Base-by-base conservation (phyloP, 2,888 invertebrate species). In the Drosophila macrospina region DNA sequence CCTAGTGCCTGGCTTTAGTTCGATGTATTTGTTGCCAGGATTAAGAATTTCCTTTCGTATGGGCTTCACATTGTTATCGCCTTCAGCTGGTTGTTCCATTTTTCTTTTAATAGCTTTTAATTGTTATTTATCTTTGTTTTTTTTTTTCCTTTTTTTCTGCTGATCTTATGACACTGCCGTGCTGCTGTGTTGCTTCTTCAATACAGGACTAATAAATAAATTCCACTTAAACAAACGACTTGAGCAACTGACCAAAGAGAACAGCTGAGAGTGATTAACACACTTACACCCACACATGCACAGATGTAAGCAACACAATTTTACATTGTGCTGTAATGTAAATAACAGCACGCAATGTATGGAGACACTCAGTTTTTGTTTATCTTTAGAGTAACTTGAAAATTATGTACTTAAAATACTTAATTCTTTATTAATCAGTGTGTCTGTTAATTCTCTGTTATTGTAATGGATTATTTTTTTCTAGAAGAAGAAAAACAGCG, bases 1-100 rank as follows among this genome's bases (percentile, higher is more conserved):
- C 93, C 96, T 96, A 55, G 96, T 95, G 24, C 96, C 96, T 80
- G 95, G 93, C 78, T 93, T 92, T 80, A 96, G 94, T 32, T 94
- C 93, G 62, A 95, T 93, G 80, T 93, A 93, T 91, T 94, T 94
- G 73, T 94, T 94, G 28, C 97, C 97, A 42, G 94, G 92, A 90
- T 95, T 93, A 44, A 97, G 76, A 52, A 95, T 93, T 89, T 93
- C 95, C 92, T 96, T 97, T 39, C 59, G 48, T 10, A 83, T 87
- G 15, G 74, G 85, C 54, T 66, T 66, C 11, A 59, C 32, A 30
- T 41, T 62, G n/a, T 16, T 64, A 13, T 83, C 69, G 13, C 45
- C 36, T 0, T 70, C 51, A 20, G 30, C 15, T 47, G 62, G 61
- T 10, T 67, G 42, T n/a, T 76, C 80, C 60, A 61, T 44, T 36